These are phyloP conservation scores for Falco berigora DNA, from an alignment of 2,797 vertebrate species.

Conservation along the genomic window DNA sequence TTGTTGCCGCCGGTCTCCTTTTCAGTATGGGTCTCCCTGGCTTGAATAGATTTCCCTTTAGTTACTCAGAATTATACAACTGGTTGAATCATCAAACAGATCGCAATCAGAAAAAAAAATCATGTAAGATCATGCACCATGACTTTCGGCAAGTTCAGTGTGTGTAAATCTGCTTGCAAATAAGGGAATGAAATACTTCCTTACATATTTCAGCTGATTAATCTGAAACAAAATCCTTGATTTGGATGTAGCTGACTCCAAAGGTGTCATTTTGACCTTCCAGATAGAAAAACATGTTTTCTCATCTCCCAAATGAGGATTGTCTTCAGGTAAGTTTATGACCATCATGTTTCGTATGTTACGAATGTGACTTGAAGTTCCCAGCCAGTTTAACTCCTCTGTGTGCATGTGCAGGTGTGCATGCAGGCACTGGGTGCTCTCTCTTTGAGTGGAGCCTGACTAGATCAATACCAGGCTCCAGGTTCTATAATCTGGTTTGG, in stretches of 20 bases:
- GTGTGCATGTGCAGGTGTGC: rapidly evolving
- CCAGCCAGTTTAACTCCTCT: neutral
- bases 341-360: neutral
- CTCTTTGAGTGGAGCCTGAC: neutral
- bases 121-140: neutral
- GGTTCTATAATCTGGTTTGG: neutral
- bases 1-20: neutral
- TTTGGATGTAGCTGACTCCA: neutral
- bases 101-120: neutral
- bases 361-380: neutral
- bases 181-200: neutral
- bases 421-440: neutral
- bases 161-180: neutral
- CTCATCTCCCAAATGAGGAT: neutral
- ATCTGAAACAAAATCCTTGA: neutral
- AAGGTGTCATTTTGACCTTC: neutral
- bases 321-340: neutral
- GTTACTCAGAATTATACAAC: neutral
- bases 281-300: neutral
- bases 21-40: neutral
- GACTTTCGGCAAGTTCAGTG: neutral
- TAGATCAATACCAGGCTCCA: neutral
- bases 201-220: neutral
- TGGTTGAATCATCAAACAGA: neutral
- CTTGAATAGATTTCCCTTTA: neutral